These are phyloP conservation scores for Redunca redunca DNA, from an alignment of 2,113 vertebrate genomes.

Conservation along the genomic window DNA sequence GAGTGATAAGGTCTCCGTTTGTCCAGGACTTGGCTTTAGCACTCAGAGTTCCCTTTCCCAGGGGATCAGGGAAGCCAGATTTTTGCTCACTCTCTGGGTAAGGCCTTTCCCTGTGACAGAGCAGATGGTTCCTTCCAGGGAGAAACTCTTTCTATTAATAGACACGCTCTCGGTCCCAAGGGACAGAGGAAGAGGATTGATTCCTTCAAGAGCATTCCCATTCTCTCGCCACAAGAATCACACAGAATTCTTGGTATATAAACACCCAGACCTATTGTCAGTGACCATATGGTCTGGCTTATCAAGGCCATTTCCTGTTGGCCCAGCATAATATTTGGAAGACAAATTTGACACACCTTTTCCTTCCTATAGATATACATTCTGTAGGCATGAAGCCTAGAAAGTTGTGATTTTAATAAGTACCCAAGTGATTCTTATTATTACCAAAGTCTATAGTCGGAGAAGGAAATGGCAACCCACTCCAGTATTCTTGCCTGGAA, in stretches of 20 bases:
- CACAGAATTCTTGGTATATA: background rate
- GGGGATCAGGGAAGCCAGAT: background rate
- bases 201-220: background rate
- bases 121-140: background rate
- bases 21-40: background rate
- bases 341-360: background rate
- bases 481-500: background rate
- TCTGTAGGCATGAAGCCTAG: background rate
- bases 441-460: background rate
- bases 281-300: background rate
- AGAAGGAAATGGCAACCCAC: background rate
- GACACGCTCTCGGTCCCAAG: background rate
- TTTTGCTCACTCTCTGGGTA: background rate
- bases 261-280: background rate
- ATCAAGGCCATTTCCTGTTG: background rate
- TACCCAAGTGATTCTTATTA: background rate
- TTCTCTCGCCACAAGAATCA: background rate
- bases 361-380: background rate
- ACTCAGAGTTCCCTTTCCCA: background rate
- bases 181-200: background rate
- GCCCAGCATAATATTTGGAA: background rate
- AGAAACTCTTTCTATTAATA: background rate
- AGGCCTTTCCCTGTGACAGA: background rate
- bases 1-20: background rate
- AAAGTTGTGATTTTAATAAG: background rate